Conservation (phyloP, 2,113 vertebrate species). For the Phylloscopus whistleri region DNA sequence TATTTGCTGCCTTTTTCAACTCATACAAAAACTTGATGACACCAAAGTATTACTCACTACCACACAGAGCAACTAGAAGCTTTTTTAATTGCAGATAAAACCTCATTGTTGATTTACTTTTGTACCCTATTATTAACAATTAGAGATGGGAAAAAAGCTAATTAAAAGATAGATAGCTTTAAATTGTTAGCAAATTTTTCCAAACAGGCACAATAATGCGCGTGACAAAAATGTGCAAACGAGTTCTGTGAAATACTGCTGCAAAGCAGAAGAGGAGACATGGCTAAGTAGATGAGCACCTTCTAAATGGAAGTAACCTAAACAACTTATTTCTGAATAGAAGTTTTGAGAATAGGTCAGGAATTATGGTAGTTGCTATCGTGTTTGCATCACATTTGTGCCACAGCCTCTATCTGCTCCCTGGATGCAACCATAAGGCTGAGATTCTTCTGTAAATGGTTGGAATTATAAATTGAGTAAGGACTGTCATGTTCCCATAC, state of each 20-base stretch:
- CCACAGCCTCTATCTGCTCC: neutral
- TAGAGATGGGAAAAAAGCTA: neutral
- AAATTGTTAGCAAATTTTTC: neutral
- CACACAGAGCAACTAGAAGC: neutral
- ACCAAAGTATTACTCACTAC: neutral
- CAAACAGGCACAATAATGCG: neutral
- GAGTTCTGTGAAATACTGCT: neutral
- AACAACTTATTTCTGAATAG: neutral
- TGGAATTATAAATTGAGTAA: neutral
- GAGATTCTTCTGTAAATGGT: neutral
- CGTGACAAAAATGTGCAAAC: neutral
- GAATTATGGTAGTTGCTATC: neutral
- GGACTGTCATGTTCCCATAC: neutral
- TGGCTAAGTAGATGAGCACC: neutral
- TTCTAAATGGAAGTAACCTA: neutral
- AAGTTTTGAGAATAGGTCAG: neutral
- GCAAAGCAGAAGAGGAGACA: neutral
- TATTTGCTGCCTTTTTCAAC: neutral
- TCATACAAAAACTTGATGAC: neutral
- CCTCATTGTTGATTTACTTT: neutral
- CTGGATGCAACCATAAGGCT: neutral
- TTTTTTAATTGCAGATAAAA: neutral
- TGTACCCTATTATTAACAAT: neutral
- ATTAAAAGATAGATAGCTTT: neutral
- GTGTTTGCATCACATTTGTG: neutral